Evolutionary conservation across 2,888 invertebrate genomes (phyloP).

Genomic region (Deilephila elpenor): DNA sequence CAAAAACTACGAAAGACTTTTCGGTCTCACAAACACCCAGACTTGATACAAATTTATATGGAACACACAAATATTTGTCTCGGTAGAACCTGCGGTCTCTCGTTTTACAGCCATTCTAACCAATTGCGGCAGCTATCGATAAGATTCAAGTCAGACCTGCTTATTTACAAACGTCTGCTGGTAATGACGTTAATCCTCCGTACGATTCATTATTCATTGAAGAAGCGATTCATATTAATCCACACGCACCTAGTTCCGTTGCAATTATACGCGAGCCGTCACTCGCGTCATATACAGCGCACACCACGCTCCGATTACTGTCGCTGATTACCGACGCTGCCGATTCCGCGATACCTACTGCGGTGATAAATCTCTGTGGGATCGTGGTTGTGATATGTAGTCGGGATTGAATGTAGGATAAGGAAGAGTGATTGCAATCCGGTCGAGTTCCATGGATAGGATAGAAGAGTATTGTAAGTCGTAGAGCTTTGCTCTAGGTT

Average conservation of each 20-base stretch:
- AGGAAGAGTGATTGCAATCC: not conserved
- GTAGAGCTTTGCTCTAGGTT: no score
- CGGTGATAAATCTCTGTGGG: conserved; percentile 1
- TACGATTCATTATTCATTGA: not conserved
- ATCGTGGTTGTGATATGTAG: not conserved
- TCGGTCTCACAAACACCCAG: no score
- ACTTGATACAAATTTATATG: no score
- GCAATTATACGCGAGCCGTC: conserved; percentile 32
- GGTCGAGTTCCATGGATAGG: no score
- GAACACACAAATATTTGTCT: no score
- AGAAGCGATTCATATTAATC: not conserved
- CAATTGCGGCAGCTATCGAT: no score
- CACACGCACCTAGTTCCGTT: conserved; percentile 20
- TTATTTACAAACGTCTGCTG: no score
- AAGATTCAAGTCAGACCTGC: no score
- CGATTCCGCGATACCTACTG: conserved; percentile 29
- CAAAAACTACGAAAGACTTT: no score
- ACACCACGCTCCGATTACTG: conserved; percentile 34
- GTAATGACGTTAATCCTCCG: not conserved
- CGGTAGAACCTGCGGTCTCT: no score
- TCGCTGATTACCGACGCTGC: conserved; percentile 10
- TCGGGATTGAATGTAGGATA: not conserved
- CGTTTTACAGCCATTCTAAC: no score
- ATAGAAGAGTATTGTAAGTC: no score
- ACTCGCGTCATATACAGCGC: conserved; percentile 35